These are phyloP conservation scores for Pyrgilauda ruficollis DNA, from an alignment of 2,113 vertebrate species.

Conservation along the genomic window DNA sequence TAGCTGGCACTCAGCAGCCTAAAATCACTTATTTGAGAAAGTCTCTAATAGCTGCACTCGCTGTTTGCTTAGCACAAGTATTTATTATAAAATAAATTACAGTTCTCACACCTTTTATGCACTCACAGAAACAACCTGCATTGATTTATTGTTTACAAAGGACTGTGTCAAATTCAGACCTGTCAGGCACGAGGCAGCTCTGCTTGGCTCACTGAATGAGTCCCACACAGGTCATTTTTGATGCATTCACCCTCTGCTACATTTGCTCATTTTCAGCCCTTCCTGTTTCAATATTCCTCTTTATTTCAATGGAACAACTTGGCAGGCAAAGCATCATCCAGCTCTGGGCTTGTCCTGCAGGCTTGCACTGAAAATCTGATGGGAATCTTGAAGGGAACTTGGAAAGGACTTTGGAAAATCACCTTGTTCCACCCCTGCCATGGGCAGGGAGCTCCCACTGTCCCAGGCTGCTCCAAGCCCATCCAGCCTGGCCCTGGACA, in stretches of 20 bases:
- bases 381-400: constrained; percentile 1
- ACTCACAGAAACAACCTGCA: constrained; percentile 30
- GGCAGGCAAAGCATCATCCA: background rate
- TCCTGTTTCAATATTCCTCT: background rate
- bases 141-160: constrained; percentile 49
- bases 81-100: constrained; percentile 68
- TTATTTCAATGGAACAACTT: background rate
- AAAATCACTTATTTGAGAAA: constrained; percentile 65
- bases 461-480: background rate
- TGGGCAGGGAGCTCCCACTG: background rate
- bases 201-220: background rate
- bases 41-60: constrained; percentile 46
- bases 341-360: background rate
- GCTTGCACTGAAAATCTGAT: background rate
- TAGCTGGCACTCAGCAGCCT: constrained; percentile 37
- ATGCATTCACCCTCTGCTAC: background rate
- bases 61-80: constrained; percentile 64
- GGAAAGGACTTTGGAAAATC: background rate
- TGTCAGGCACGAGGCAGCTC: background rate
- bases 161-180: background rate
- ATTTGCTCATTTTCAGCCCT: background rate
- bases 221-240: constrained; percentile 6
- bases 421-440: background rate
- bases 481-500: accelerated
- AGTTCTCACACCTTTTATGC: constrained; percentile 60